These are phyloP conservation scores for Alouatta palliata DNA, from an alignment of 2,113 vertebrate species.

Conservation along the genomic window DNA sequence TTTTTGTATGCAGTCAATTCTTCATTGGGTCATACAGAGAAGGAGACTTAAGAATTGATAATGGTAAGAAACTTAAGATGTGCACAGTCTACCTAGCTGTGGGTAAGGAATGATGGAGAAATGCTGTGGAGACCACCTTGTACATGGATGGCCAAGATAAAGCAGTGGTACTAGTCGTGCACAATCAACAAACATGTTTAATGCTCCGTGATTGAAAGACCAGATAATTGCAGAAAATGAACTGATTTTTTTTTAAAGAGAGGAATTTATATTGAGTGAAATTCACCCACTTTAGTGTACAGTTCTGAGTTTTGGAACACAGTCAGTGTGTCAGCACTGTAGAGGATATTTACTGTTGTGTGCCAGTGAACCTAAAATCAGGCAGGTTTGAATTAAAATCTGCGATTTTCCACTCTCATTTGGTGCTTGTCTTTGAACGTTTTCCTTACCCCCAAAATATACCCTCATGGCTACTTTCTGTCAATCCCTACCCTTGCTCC, in stretches of 20 bases:
- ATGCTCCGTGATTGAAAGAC: not conserved
- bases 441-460: not conserved
- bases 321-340: not conserved
- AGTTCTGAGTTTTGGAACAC: not conserved
- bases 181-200: not conserved
- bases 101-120: not conserved
- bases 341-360: not conserved
- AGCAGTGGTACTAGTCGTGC: not conserved
- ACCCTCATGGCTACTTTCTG: not conserved
- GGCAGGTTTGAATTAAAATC: not conserved
- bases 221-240: not conserved
- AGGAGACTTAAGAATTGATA: not conserved
- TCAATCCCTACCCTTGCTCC: not conserved
- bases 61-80: not conserved
- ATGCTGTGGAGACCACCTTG: not conserved
- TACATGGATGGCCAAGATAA: not conserved
- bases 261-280: not conserved
- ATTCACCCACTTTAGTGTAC: not conserved
- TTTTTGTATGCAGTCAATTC: not conserved
- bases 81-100: not conserved
- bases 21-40: not conserved
- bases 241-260: not conserved
- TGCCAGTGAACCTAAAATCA: not conserved
- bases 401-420: not conserved
- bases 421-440: not conserved